Evolutionary conservation across 2,888 invertebrate genomes (phyloP).

Genomic region (Thalpophila matura): DNA sequence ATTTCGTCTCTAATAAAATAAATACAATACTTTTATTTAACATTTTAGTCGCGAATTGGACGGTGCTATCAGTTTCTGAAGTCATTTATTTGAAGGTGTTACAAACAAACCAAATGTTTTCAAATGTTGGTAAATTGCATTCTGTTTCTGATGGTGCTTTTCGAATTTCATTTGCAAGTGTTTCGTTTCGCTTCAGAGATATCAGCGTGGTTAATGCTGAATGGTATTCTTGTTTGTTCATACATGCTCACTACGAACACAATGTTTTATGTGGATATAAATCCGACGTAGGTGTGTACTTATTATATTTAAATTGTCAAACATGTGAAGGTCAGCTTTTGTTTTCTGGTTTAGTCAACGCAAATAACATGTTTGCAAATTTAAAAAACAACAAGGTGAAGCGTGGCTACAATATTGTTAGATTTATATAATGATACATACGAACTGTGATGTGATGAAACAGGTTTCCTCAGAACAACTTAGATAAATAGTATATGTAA

Average conservation of each 20-base stretch:
- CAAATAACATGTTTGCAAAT: too few species aligned
- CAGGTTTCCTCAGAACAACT: slow-evolving; percentile 20
- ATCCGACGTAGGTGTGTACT: neutral
- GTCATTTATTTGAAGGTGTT: neutral
- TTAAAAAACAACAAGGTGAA: neutral
- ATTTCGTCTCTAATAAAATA: neutral
- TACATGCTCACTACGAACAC: neutral
- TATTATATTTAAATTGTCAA: slow-evolving; percentile 13
- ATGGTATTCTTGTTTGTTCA: slow-evolving; percentile 16
- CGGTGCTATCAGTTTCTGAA: neutral
- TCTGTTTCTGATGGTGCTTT: slow-evolving; percentile 23
- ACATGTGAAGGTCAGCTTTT: slow-evolving; percentile 21
- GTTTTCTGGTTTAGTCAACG: neutral
- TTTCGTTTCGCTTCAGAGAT: slow-evolving; percentile 39
- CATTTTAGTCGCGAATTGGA: neutral
- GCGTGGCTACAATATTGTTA: neutral
- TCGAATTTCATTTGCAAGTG: slow-evolving; percentile 12
- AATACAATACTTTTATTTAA: neutral
- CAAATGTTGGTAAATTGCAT: slow-evolving; percentile 4
- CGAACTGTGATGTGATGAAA: slow-evolving; percentile 13
- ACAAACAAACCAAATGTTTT: neutral
- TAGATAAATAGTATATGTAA: slow-evolving; percentile 1
- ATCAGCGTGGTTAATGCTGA: slow-evolving; percentile 47
- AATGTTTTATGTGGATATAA: neutral
- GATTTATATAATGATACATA: slow-evolving; percentile 1